Percentiles rank a stretch among this genome's conserved stretches.
These are phyloP conservation scores for Drosophila fungiperda DNA, from an alignment of 2,888 invertebrate genomes.

Conservation along the genomic window DNA sequence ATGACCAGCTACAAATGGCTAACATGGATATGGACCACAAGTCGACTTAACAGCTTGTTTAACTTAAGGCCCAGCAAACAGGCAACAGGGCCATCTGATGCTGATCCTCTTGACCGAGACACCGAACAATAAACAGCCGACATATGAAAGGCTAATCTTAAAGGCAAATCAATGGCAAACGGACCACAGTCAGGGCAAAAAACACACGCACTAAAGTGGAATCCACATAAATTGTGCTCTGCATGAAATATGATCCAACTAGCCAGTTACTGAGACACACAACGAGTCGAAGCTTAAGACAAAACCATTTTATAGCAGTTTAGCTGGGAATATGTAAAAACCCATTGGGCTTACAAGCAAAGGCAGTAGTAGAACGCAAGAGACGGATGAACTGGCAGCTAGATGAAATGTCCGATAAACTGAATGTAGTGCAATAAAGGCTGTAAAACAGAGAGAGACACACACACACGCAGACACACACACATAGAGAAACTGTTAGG, in stretches of 20 bases:
- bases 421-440: conserved; percentile 70
- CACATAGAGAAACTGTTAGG: conserved; percentile 43
- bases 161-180: conserved; percentile 74
- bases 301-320: conserved; percentile 71
- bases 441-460: conserved; percentile 40
- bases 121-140: conserved; percentile 58
- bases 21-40: conserved; percentile 29
- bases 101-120: conserved; percentile 39
- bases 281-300: conserved; percentile 38
- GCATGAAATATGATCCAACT: conserved; percentile 72
- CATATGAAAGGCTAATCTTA: conserved; percentile 66
- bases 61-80: conserved; percentile 24
- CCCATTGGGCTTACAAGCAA: conserved; percentile 18
- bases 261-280: conserved; percentile 9
- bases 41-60: conserved; percentile 59
- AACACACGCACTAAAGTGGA: conserved; percentile 9
- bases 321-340: conserved; percentile 63
- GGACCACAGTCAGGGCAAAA: conserved; percentile 57
- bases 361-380: neutral
- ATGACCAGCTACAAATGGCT: conserved; percentile 31
- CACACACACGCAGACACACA: conserved; percentile 1
- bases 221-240: conserved; percentile 59
- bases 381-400: conserved; percentile 50
- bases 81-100: conserved; percentile 23
- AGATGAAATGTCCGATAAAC: conserved; percentile 75